phyloP scores from a whole-genome alignment of 2,797 vertebrate species.

The Clarias platycephalus region DNA sequence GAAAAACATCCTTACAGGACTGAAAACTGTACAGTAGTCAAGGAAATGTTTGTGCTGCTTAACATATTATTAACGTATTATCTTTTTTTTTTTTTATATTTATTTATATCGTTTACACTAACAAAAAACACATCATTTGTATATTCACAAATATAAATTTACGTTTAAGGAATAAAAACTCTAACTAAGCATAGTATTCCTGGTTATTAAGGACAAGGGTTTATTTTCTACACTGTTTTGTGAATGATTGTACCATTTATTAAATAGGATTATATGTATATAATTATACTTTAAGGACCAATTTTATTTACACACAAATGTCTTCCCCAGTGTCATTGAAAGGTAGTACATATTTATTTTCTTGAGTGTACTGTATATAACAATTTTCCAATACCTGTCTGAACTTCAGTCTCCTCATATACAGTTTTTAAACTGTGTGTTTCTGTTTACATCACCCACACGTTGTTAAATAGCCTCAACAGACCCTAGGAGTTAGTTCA shows the following conservation, averaged over 20 bases:
- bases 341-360: neutral
- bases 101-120: neutral
- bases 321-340: neutral
- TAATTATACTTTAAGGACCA: neutral
- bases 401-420: neutral
- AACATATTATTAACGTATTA: neutral
- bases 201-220: neutral
- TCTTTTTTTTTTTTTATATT: neutral
- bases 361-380: neutral
- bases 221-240: neutral
- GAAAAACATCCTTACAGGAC: neutral
- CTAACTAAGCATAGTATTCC: neutral
- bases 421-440: neutral
- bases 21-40: neutral
- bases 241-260: neutral
- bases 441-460: neutral
- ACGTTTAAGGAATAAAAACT: neutral
- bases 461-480: neutral
- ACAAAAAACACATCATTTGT: neutral
- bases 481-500: neutral
- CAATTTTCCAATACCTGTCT: neutral
- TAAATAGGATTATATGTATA: neutral
- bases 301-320: neutral
- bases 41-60: neutral
- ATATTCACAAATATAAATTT: neutral